Conservation (phyloP, 2,113 vertebrate genomes). For the Erinaceus europaeus region DNA sequence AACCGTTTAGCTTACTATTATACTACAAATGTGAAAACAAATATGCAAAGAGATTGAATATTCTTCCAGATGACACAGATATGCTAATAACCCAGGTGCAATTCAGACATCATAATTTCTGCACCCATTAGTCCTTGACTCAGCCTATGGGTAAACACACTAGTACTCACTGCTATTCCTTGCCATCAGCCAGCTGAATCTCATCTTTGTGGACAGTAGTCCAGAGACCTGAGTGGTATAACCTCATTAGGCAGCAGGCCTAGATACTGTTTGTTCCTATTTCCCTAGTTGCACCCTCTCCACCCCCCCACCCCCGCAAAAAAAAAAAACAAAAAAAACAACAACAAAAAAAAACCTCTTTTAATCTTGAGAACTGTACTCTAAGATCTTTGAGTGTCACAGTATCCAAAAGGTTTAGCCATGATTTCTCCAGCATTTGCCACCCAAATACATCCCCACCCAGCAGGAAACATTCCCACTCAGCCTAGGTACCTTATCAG, state of each 20-base stretch:
- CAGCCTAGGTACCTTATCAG: not conserved
- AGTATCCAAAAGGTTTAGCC: not conserved
- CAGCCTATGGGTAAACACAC: not conserved
- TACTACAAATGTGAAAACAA: not conserved
- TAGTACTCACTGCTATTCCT: not conserved
- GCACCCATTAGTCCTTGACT: fast-evolving
- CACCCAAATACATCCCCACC: not conserved
- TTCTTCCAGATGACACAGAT: not conserved
- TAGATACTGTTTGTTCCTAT: not conserved
- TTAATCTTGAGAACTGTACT: not conserved
- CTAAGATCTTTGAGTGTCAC: not conserved
- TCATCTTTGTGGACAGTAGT: not conserved
- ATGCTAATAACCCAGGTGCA: not conserved
- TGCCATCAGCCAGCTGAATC: not conserved
- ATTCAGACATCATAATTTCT: not conserved
- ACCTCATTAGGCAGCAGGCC: not conserved
- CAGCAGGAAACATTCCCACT: not conserved
- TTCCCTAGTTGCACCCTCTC: no score
- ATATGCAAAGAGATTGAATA: constrained; percentile 4
- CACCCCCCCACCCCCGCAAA: not conserved
- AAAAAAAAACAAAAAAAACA: not conserved
- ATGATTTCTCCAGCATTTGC: not conserved
- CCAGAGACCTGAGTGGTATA: not conserved
- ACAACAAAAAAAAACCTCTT: not conserved
- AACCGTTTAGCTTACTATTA: no score